Evolutionary conservation across 2,888 invertebrate genomes (phyloP).

Genomic region (Boloria selene): DNA sequence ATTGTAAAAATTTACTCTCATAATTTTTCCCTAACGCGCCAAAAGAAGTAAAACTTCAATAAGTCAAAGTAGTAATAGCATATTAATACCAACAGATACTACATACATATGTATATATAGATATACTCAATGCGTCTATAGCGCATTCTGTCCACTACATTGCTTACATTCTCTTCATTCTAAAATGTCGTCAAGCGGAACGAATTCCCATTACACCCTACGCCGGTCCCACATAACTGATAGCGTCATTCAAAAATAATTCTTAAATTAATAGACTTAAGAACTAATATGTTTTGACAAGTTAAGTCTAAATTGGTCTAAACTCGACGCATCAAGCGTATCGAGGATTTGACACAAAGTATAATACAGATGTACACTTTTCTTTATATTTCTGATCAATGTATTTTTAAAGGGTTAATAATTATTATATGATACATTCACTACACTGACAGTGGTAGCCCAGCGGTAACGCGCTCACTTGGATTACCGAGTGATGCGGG

Average conservation of each 20-base stretch:
- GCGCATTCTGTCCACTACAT: conserved; percentile 25
- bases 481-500: no score
- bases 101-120: not conserved
- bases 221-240: not conserved
- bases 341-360: conserved; percentile 3
- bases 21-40: no score
- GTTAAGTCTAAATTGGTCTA: not conserved
- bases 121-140: not conserved
- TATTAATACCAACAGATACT: not conserved
- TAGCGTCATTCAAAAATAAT: not conserved
- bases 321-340: conserved; percentile 11
- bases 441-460: no score
- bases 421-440: no score
- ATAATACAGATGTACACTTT: not conserved
- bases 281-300: not conserved
- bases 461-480: no score
- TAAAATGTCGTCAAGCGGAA: conserved; percentile 31
- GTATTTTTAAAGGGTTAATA: not conserved
- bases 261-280: not conserved
- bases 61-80: no score
- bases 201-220: conserved; percentile 25
- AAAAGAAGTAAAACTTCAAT: no score
- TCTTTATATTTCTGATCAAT: conserved; percentile 3
- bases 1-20: no score
- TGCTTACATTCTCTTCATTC: conserved; percentile 46